Evolutionary conservation across 2,888 invertebrate species (phyloP).

Genomic region (Nomada fabriciana): DNA sequence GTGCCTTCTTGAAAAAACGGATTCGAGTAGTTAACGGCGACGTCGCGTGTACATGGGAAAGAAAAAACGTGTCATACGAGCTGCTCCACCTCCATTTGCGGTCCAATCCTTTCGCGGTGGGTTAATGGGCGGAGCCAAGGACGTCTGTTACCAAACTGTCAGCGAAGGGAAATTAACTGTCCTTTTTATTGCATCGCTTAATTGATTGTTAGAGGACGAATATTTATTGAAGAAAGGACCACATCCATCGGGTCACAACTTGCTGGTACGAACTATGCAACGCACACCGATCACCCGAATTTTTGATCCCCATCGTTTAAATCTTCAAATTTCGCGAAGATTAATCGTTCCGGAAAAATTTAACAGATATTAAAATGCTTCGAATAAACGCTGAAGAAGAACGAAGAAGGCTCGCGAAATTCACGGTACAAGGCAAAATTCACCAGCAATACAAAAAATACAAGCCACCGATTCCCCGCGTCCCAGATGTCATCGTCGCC

Average conservation of each 20-base stretch:
- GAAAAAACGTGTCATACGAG: conserved; percentile 48
- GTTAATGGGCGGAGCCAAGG: conserved; percentile 67
- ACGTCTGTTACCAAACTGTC: conserved; percentile 60
- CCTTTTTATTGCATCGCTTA: conserved; percentile 1
- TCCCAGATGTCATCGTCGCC: conserved; percentile 48
- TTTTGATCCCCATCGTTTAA: no score
- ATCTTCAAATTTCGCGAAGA: not conserved
- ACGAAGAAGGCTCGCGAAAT: not conserved
- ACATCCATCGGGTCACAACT: no score
- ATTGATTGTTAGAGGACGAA: not conserved
- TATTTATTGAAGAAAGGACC: no score
- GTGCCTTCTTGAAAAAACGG: not conserved
- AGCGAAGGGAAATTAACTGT: conserved; percentile 23
- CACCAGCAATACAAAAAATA: not conserved
- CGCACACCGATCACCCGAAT: no score
- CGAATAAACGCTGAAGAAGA: no score
- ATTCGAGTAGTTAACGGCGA: conserved; percentile 35
- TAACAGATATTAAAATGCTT: no score
- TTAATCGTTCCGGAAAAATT: no score
- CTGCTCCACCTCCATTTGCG: conserved; percentile 60
- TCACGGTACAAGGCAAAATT: not conserved
- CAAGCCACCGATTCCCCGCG: conserved; percentile 22
- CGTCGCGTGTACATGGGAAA: conserved; percentile 37
- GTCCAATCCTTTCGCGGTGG: conserved; percentile 61
- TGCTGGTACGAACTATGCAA: no score